Conservation (phyloP, 2,797 vertebrate genomes). For the Diplodus puntazzo region DNA sequence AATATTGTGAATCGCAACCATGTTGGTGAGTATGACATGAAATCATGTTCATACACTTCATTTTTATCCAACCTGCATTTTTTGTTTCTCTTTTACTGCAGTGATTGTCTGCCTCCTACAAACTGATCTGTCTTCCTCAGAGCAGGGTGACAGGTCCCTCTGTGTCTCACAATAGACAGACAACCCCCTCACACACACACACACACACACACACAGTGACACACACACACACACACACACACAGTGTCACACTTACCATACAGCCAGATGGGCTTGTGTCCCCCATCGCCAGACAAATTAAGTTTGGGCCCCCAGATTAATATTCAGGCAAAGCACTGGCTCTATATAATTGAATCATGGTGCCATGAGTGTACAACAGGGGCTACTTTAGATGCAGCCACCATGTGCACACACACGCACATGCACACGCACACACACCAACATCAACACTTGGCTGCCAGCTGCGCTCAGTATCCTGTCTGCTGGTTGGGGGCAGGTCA, state of each 20-base stretch:
- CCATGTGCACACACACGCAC: slow-evolving; percentile 38
- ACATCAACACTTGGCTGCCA: slow-evolving; percentile 69
- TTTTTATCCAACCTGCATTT: slow-evolving; percentile 15
- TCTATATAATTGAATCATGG: slow-evolving; percentile 84
- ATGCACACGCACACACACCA: slow-evolving; percentile 28
- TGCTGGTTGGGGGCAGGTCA: slow-evolving; percentile 63
- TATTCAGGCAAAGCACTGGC: slow-evolving; percentile 85
- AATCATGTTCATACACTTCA: not conserved
- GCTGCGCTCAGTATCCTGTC: slow-evolving; percentile 72
- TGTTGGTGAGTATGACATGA: too few relatives aligned
- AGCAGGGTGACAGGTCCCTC: slow-evolving; percentile 72
- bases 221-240: slow-evolving; percentile 40
- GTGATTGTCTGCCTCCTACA: slow-evolving; percentile 65
- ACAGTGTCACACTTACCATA: slow-evolving; percentile 64
- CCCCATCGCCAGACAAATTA: slow-evolving; percentile 84
- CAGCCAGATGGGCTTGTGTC: slow-evolving; percentile 81
- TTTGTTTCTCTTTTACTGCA: slow-evolving; percentile 30
- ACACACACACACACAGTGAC: slow-evolving; percentile 36
- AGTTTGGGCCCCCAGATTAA: slow-evolving; percentile 85
- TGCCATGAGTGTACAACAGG: slow-evolving; percentile 82
- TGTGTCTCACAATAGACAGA: slow-evolving; percentile 77
- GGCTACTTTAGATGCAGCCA: slow-evolving; percentile 81
- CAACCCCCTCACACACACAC: slow-evolving; percentile 46
- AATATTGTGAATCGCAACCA: too few relatives aligned
- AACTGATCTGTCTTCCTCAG: slow-evolving; percentile 78